Conservation (phyloP, 2,888 invertebrate species). For the Xanthorhoe designata region DNA sequence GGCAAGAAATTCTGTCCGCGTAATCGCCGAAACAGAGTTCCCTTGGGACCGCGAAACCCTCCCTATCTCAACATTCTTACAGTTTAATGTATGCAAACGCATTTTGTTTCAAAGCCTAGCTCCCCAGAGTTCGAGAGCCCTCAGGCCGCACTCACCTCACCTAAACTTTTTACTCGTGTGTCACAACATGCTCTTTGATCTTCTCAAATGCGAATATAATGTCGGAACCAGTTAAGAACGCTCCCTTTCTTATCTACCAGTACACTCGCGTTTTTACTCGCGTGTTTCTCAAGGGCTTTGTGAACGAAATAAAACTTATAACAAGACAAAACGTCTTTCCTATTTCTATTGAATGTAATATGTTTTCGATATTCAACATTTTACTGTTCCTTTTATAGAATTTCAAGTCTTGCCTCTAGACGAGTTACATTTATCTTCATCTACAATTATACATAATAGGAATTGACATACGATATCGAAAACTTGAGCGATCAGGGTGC, state of each 20-base stretch:
- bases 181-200: constrained; percentile 84
- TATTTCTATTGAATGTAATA: constrained; percentile 69
- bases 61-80: constrained; percentile 84
- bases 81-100: constrained; percentile 86
- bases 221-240: constrained; percentile 77
- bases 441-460: too few relatives aligned
- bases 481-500: too few relatives aligned
- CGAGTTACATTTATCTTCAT: too few relatives aligned
- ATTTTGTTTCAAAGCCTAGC: constrained; percentile 85
- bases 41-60: constrained; percentile 71
- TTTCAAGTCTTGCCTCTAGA: neutral
- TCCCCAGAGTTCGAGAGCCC: constrained; percentile 79
- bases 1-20: constrained; percentile 80
- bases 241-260: constrained; percentile 67
- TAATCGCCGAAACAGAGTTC: constrained; percentile 83
- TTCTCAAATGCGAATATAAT: constrained; percentile 83
- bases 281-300: constrained; percentile 67
- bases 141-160: constrained; percentile 71
- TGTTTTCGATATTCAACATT: constrained; percentile 52
- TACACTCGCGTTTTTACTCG: constrained; percentile 61
- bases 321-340: constrained; percentile 54
- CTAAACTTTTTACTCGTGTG: constrained; percentile 76
- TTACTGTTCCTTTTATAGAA: constrained; percentile 9
- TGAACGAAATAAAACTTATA: constrained; percentile 68
- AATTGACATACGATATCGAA: too few relatives aligned